phyloP scores from a whole-genome alignment of 53 echinoderm and acorn worm species.

The Patiria pectinifera region DNA sequence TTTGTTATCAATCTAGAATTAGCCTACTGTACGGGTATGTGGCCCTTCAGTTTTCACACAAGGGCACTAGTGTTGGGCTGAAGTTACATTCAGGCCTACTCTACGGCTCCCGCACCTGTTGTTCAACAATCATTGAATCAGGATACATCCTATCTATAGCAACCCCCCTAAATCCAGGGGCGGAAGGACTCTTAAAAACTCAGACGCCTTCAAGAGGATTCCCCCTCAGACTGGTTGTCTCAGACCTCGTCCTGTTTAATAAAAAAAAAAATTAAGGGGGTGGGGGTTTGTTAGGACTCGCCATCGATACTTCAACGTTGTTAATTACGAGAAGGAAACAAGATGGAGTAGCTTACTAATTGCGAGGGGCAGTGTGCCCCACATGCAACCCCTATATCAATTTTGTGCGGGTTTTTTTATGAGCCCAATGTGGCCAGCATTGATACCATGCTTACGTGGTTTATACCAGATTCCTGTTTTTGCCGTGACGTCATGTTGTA shows the following conservation, averaged over 20 bases:
- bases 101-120: not conserved
- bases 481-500: too few relatives aligned
- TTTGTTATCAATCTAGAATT: too few relatives aligned
- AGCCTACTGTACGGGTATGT: not conserved
- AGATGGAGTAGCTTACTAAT: too few relatives aligned
- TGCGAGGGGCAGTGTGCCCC: too few relatives aligned
- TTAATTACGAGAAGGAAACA: too few relatives aligned
- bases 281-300: not conserved
- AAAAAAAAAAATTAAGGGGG: not conserved
- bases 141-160: conserved; percentile 25
- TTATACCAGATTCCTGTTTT: too few relatives aligned
- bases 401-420: too few relatives aligned
- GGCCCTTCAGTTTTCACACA: not conserved
- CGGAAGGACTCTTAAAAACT: not conserved
- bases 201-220: conserved; percentile 1
- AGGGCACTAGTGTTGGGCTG: not conserved
- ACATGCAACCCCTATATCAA: too few relatives aligned
- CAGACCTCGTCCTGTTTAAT: not conserved
- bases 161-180: not conserved
- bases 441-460: too few relatives aligned
- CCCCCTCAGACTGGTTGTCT: conserved; percentile 21
- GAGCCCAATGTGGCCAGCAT: too few relatives aligned
- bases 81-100: not conserved
- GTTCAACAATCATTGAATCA: not conserved
- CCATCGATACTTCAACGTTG: too few relatives aligned